These are phyloP conservation scores for Enteromius radiatus DNA, from an alignment of 2,797 vertebrate species.

Conservation along the genomic window DNA sequence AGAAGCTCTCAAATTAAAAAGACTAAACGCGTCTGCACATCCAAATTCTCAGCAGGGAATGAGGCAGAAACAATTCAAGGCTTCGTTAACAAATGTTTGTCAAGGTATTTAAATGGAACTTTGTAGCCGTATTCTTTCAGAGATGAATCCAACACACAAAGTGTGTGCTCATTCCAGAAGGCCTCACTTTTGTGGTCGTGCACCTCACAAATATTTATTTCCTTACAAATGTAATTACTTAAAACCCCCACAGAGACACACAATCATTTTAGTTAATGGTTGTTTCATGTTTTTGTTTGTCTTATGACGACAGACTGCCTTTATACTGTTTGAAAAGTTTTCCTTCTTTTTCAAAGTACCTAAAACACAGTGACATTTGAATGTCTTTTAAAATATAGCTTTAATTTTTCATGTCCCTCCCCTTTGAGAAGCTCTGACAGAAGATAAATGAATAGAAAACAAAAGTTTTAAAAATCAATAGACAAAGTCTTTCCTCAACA, in stretches of 20 bases:
- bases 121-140: background rate
- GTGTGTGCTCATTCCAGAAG: background rate
- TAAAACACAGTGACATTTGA: background rate
- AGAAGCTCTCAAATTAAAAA: background rate
- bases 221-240: background rate
- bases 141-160: background rate
- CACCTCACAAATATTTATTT: background rate
- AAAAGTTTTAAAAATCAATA: constrained; percentile 1
- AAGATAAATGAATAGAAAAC: background rate
- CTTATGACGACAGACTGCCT: too few species aligned
- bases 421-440: background rate
- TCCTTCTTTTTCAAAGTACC: background rate
- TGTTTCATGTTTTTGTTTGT: background rate
- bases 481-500: background rate
- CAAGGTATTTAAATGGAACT: background rate
- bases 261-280: background rate
- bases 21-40: background rate
- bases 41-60: background rate
- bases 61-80: background rate
- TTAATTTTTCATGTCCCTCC: background rate
- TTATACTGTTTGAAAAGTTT: background rate
- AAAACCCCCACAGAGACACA: background rate
- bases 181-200: background rate
- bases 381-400: background rate
- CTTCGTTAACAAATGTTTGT: constrained; percentile 14